A percentile compares a stretch with the other conserved stretches of the same genome.
These are phyloP conservation scores for human DNA, from an alignment of 2,113 vertebrate species.

Conservation along the genomic window GRCh38 chr19:55430501-55431000, in stretches of 20 bases:
- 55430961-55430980: not conserved
- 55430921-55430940: not conserved
- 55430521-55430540: not conserved
- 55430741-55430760: not conserved
- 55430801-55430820: not conserved
- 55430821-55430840: not conserved
- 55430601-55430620: no score
- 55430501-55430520: not conserved
- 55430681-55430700: not conserved
- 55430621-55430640: not conserved
- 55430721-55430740: not conserved
- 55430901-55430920: not conserved
- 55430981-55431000: not conserved
- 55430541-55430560: not conserved
- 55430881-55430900: not conserved
- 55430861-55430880: not conserved
- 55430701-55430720: not conserved
- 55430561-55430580: not conserved
- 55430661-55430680: not conserved
- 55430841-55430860: not conserved
- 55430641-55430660: not conserved
- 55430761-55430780: not conserved
- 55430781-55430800: rapidly evolving
- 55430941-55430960: not conserved
- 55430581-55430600: no score